A percentile compares a stretch with the other conserved stretches of the same genome.
phyloP scores from a whole-genome alignment of 1,140 invertebrate genomes.

The Orius laevigatus region DNA sequence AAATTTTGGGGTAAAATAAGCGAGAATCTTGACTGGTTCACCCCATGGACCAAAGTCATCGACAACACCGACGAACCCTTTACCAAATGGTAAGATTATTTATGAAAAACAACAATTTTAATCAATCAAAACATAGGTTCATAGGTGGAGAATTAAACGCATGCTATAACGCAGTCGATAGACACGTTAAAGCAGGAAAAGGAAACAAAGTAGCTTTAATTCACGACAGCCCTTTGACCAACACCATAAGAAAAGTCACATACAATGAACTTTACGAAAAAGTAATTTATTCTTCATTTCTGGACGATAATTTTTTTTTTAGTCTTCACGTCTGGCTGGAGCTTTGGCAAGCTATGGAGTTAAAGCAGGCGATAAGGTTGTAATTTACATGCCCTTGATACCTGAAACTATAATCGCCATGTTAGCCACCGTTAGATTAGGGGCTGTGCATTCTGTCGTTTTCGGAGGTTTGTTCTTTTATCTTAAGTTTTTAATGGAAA shows the following conservation, averaged over 20 bases:
- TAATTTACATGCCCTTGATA: slow-evolving; percentile 85
- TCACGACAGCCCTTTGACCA: slow-evolving; percentile 76
- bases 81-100: slow-evolving; percentile 61
- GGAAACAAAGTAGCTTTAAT: slow-evolving; percentile 69
- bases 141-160: slow-evolving; percentile 79
- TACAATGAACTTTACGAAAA: slow-evolving; percentile 65
- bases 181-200: slow-evolving; percentile 63
- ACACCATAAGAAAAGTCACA: slow-evolving; percentile 53
- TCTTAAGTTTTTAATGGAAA: neutral
- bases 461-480: slow-evolving; percentile 48
- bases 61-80: slow-evolving; percentile 71
- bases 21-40: slow-evolving; percentile 57
- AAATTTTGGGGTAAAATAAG: slow-evolving; percentile 75
- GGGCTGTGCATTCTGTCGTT: slow-evolving; percentile 73
- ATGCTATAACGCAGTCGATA: slow-evolving; percentile 82
- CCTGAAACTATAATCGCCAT: slow-evolving; percentile 75
- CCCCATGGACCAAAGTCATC: slow-evolving; percentile 65
- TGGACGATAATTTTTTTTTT: slow-evolving; percentile 6
- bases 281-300: slow-evolving; percentile 29
- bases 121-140: slow-evolving; percentile 46
- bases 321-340: slow-evolving; percentile 62
- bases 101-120: neutral
- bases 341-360: slow-evolving; percentile 56
- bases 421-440: slow-evolving; percentile 62
- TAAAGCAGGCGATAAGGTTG: slow-evolving; percentile 53